Evolutionary conservation across 2,888 invertebrate genomes (phyloP).

Genomic region (Resseliella maxima): DNA sequence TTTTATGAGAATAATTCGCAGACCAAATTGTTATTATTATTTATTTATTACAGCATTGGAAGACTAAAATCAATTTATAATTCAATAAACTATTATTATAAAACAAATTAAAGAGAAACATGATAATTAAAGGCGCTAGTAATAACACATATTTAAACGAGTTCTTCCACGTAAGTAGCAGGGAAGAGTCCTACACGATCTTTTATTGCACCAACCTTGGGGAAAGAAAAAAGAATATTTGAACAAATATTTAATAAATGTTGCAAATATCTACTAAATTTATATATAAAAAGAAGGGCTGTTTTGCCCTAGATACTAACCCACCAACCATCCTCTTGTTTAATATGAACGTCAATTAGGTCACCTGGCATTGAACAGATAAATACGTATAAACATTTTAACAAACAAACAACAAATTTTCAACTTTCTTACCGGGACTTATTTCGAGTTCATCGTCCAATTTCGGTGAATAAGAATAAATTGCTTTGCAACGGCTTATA

Average conservation of each 20-base stretch:
- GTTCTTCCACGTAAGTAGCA: conserved; percentile 91
- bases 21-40: no score
- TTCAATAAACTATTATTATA: not conserved
- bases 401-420: conserved; percentile 50
- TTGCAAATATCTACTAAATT: no score
- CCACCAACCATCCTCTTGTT: conserved; percentile 96
- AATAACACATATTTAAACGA: conserved; percentile 63
- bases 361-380: conserved; percentile 72
- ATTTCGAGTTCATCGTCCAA: conserved; percentile 87
- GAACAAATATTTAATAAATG: no score
- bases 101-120: not conserved
- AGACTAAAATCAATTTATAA: not conserved
- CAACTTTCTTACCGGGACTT: conserved; percentile 71
- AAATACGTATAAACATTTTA: not conserved
- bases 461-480: conserved; percentile 89
- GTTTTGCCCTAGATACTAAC: no score
- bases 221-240: no score
- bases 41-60: not conserved
- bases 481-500: conserved; percentile 82
- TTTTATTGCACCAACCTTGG: conserved; percentile 86
- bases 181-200: conserved; percentile 92
- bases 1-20: not conserved
- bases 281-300: no score
- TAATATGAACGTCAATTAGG: conserved; percentile 86
- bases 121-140: not conserved